Evolutionary conservation across 2,797 vertebrate species (phyloP).

Genomic region (Pseudocheirus occidentalis): DNA sequence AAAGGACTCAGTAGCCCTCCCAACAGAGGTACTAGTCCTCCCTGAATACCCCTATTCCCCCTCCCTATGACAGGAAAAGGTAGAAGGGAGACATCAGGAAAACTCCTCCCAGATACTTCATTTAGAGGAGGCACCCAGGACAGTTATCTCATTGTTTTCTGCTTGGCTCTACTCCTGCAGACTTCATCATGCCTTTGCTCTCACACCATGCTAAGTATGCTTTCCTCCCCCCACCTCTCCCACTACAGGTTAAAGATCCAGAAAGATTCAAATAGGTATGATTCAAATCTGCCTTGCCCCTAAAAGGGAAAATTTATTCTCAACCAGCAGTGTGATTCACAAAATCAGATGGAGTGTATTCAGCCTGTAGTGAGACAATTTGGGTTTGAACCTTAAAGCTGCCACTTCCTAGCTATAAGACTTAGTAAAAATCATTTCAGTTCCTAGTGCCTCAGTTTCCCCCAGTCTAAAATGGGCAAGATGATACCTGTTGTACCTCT

Average conservation of each 20-base stretch:
- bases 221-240: background rate
- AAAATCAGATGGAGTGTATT: background rate
- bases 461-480: background rate
- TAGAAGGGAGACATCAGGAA: background rate
- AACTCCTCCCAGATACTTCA: background rate
- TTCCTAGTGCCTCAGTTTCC: background rate
- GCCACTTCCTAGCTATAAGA: background rate
- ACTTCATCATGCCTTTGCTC: background rate
- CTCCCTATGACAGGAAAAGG: background rate
- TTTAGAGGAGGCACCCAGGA: background rate
- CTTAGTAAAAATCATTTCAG: background rate
- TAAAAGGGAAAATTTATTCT: background rate
- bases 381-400: background rate
- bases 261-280: background rate
- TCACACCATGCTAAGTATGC: background rate
- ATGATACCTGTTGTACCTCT: background rate
- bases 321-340: background rate
- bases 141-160: background rate
- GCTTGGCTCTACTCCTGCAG: background rate
- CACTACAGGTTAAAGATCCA: background rate
- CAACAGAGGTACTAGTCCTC: background rate
- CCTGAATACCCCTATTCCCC: background rate
- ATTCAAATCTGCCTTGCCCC: background rate
- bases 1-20: background rate
- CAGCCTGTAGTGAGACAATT: background rate